Evolutionary conservation across 2,888 invertebrate species (phyloP).

Genomic region (Branchipolynoe longqiensis): DNA sequence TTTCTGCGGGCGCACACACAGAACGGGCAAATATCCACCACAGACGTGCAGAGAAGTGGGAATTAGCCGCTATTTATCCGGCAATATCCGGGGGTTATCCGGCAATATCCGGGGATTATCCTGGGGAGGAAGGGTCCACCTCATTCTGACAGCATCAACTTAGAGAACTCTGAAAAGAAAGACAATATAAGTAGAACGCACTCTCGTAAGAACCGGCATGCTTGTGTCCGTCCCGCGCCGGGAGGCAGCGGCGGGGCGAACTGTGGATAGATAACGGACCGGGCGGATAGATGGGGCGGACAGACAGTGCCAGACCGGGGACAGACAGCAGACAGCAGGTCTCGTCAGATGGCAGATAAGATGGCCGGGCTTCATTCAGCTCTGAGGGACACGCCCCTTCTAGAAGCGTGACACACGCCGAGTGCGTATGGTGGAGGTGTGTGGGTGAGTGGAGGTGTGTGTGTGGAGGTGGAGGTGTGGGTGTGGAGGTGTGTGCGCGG

Average conservation of each 20-base stretch:
- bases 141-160: conserved; percentile 61
- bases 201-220: conserved; percentile 36
- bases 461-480: too few relatives aligned
- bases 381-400: too few relatives aligned
- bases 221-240: neutral
- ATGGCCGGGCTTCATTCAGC: neutral
- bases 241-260: neutral
- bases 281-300: conserved; percentile 1
- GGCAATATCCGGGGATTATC: conserved; percentile 32
- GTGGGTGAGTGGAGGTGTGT: too few relatives aligned
- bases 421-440: too few relatives aligned
- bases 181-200: conserved; percentile 58
- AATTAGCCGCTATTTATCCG: conserved; percentile 46
- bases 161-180: conserved; percentile 62
- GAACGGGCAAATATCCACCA: conserved; percentile 33
- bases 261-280: conserved; percentile 30
- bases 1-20: conserved; percentile 56
- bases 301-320: neutral
- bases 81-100: conserved; percentile 45
- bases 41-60: conserved; percentile 51
- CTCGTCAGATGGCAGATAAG: too few relatives aligned
- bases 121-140: conserved; percentile 47
- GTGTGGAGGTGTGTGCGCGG: too few relatives aligned
- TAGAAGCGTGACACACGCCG: too few relatives aligned
- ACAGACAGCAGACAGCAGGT: neutral